phyloP scores from a whole-genome alignment of 2,797 vertebrate genomes.

The Squalus acanthias region DNA sequence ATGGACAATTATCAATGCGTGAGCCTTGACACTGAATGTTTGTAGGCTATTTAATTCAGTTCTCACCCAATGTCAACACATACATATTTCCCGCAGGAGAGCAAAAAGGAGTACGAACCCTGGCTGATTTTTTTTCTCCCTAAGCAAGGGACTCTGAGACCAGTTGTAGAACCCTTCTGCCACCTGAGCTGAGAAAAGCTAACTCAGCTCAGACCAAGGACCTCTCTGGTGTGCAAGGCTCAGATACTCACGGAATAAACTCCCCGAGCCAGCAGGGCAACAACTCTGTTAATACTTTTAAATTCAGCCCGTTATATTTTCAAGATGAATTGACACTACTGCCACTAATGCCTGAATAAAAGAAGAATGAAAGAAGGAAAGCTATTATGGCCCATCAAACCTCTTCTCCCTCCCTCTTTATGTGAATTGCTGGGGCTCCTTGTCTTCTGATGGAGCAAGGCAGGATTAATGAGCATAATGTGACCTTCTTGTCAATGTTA shows the following conservation, averaged over 20 bases:
- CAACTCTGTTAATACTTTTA: background rate
- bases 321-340: background rate
- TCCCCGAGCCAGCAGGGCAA: background rate
- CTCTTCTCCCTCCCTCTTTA: background rate
- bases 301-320: background rate
- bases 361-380: background rate
- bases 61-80: too few relatives aligned
- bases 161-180: background rate
- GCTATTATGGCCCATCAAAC: background rate
- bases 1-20: background rate
- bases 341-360: background rate
- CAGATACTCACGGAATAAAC: background rate
- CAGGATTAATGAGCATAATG: background rate
- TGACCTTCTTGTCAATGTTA: background rate
- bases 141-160: background rate
- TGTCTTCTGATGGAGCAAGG: background rate
- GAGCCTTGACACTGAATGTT: too few relatives aligned
- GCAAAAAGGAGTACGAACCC: background rate
- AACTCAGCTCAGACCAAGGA: background rate
- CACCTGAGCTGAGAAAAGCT: background rate
- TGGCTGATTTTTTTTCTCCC: background rate
- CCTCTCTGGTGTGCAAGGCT: background rate
- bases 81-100: background rate
- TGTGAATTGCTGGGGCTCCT: background rate
- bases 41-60: too few relatives aligned